Evolutionary conservation across 2,113 vertebrate species (phyloP).

Genomic region (Tupaia tana): DNA sequence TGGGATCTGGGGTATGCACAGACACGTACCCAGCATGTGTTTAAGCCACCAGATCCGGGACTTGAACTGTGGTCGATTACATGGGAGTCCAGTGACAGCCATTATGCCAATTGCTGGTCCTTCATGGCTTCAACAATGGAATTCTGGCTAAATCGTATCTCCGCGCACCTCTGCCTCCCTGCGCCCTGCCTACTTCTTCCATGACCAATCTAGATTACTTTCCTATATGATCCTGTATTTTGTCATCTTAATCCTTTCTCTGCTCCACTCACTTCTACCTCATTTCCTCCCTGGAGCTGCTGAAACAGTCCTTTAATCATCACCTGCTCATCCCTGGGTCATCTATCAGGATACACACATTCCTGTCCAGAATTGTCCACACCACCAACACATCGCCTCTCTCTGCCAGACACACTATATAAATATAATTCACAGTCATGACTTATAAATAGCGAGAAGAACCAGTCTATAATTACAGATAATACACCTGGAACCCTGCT

Average conservation of each 20-base stretch:
- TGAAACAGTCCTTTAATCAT: not conserved
- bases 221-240: not conserved
- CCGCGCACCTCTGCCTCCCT: not conserved
- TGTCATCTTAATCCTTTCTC: constrained; percentile 20
- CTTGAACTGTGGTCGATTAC: too few relatives aligned
- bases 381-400: not conserved
- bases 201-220: not conserved
- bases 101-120: too few relatives aligned
- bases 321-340: not conserved
- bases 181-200: not conserved
- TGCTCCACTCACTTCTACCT: not conserved
- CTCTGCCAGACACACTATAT: not conserved
- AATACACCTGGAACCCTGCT: not conserved
- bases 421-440: not conserved
- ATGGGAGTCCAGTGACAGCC: too few relatives aligned
- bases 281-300: not conserved
- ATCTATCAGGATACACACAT: not conserved
- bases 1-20: too few relatives aligned
- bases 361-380: not conserved
- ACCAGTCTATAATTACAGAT: not conserved
- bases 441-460: not conserved
- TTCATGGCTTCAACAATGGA: not conserved
- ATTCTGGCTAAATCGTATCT: not conserved
- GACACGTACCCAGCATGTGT: too few relatives aligned
- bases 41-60: too few relatives aligned